These are phyloP conservation scores for Drosophila ochracea DNA, from an alignment of 2,888 invertebrate genomes.

Conservation along the genomic window DNA sequence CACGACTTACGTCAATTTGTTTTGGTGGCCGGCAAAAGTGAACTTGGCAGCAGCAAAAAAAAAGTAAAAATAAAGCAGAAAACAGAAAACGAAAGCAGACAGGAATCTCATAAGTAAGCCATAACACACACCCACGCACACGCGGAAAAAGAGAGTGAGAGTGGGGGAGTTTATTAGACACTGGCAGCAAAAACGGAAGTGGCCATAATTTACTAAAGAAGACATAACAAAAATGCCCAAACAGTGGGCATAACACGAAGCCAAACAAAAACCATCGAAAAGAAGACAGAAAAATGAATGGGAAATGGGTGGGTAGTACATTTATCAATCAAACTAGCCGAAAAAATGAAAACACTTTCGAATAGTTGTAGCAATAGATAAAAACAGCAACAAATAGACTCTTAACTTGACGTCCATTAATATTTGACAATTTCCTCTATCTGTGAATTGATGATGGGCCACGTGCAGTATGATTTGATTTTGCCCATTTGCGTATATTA, in stretches of 20 bases:
- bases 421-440: constrained; percentile 74
- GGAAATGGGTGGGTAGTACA: constrained; percentile 41
- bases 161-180: constrained; percentile 73
- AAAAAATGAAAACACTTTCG: constrained; percentile 61
- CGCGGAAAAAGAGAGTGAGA: constrained; percentile 11
- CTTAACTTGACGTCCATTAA: constrained; percentile 70
- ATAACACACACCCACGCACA: constrained; percentile 54
- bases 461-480: constrained; percentile 64
- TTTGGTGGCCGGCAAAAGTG: constrained; percentile 70
- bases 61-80: not conserved
- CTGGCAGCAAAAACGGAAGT: constrained; percentile 74
- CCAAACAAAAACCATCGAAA: constrained; percentile 24
- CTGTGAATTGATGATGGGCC: constrained; percentile 65
- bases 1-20: constrained; percentile 80
- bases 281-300: constrained; percentile 1
- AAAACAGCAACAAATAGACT: constrained; percentile 36
- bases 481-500: constrained; percentile 67
- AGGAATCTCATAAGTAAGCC: constrained; percentile 70
- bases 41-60: constrained; percentile 48
- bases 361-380: constrained; percentile 71
- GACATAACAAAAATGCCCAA: constrained; percentile 66
- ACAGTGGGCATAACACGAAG: constrained; percentile 37
- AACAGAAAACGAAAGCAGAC: constrained; percentile 41
- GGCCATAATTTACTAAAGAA: constrained; percentile 79
- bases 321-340: constrained; percentile 74